A percentile compares a stretch with the other conserved stretches of the same genome.
Conservation (phyloP, 2,888 invertebrate genomes). For the Eupithecia subumbrata region DNA sequence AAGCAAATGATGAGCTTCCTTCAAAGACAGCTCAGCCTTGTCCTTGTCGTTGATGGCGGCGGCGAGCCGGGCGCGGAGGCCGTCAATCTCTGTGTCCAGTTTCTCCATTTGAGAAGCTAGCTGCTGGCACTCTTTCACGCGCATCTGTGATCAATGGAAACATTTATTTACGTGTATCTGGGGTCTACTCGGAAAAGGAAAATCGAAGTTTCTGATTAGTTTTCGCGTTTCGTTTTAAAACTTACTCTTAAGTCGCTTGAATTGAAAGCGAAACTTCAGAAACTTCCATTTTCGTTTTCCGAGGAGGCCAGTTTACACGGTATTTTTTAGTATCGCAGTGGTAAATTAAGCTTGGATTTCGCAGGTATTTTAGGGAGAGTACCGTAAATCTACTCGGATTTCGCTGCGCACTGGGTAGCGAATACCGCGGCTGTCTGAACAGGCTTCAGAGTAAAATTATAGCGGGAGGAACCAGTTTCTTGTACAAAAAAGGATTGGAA, state of each 20-base stretch:
- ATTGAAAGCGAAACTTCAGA: too few species aligned
- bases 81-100: conserved; percentile 70
- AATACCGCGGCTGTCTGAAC: background rate
- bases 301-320: too few species aligned
- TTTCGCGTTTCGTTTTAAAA: too few species aligned
- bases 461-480: too few species aligned
- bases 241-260: too few species aligned
- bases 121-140: conserved; percentile 75
- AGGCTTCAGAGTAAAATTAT: background rate
- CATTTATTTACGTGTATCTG: background rate
- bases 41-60: conserved; percentile 85
- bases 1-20: conserved; percentile 86
- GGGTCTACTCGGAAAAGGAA: background rate
- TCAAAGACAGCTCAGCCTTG: conserved; percentile 82
- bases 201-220: background rate
- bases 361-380: too few species aligned
- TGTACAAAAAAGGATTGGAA: too few species aligned
- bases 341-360: background rate
- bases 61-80: conserved; percentile 82
- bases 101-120: conserved; percentile 71
- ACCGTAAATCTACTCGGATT: too few species aligned
- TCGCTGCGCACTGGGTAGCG: background rate
- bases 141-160: conserved; percentile 77
- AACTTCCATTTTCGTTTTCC: too few species aligned
- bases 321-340: background rate